Evolutionary conservation across 2,797 vertebrate species (phyloP), one percentile per base, ranked within the genome.

Genomic region (Acropternis orthonyx): DNA sequence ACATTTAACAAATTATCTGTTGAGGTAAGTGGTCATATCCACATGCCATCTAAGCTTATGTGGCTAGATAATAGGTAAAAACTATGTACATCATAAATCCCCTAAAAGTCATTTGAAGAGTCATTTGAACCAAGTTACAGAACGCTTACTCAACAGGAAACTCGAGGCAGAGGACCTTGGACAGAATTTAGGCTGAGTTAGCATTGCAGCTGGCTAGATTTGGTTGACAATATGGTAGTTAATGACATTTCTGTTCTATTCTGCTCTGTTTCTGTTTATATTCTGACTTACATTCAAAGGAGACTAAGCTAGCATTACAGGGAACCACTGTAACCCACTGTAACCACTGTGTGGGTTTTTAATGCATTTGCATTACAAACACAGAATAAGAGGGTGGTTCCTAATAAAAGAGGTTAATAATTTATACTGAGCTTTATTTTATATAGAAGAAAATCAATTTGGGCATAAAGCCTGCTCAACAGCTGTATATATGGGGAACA

Each of bases 171-270:
- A 2, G 24, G 72, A 49, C 75, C 82, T 83, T 56, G 55, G 56
- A 19, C 51, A 82, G 63, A 79, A 85, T 91, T 93, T 49, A 72
- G 62, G 82, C 65, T 93, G 92, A 89, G 68, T 83, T 63, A 81
- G 85, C 37, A 3, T 26, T 67, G 69, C 76, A 72, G 21, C 44
- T 93, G 56, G 37, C 41, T 65, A 71, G 46, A 54, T 92, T 37
- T 77, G 56, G 21, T 61, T 71, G 69, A 67, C 17, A 34, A 49
- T 52, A 24, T 15, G 30, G 76, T 74, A 39, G 49, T 76, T 92
- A 91, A 89, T 34, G 37, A 48, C 20, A 72, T 3, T 22, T 75
- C 51, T 92, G 52, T 72, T 59, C 14, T 54, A 46, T 59, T 78
- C 34, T 74, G 17, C 68, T 85, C 15, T 48, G 14, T 48, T 48